Base-by-base conservation (phyloP, 1,140 invertebrate genomes). In the Hetaerina americana region DNA sequence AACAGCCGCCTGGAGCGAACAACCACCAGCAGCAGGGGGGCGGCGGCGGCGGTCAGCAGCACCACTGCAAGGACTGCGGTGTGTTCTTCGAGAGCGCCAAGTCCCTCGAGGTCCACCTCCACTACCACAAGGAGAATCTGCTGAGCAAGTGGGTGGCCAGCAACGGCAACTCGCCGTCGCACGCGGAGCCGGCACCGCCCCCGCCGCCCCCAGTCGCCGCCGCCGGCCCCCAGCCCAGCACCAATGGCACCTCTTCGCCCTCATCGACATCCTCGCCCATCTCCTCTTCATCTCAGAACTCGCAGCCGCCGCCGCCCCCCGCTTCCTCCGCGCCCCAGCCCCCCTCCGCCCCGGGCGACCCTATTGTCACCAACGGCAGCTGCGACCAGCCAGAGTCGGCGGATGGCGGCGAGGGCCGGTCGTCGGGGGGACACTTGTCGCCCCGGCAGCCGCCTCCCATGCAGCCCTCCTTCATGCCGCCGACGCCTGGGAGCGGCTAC, bases 91-190 rank as follows among this genome's bases (percentile, higher is more conserved):
- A 92, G 76, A 88, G 88, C 75, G 83, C 86, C 29, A 88, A 88
- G 73, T 91, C 89, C 66, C 82, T 92, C 68, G 88, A 91, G 75
- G 90, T 92, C 71, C 90, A 93, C 81, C 81, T 91, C 73, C 87
- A 87, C 73, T 92, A 92, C 77, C 90, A 92, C 75, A 89, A 91
- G 76, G 88, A 90, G 76, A 91, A 90, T 75, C 80, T 91, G 71
- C 80, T 91, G 72, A 88, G 84, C 75, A 89, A 90, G 79, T 92
- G 90, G 90, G 86, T 86, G n/a, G 85, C 79, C n/a, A 86, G 88
- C 77, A 26, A 71, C 31, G 69, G 70, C 71, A 73, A 73, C 69
- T 57, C 40, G 40, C 40, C 40, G 2, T 57, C 40, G 3, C 15
- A n/a, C 15, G 27, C n/a, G 2, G 15, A 25, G 15, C 15, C n/a